phyloP scores from a whole-genome alignment of 2,888 invertebrate genomes.

The Epiblema foenella region DNA sequence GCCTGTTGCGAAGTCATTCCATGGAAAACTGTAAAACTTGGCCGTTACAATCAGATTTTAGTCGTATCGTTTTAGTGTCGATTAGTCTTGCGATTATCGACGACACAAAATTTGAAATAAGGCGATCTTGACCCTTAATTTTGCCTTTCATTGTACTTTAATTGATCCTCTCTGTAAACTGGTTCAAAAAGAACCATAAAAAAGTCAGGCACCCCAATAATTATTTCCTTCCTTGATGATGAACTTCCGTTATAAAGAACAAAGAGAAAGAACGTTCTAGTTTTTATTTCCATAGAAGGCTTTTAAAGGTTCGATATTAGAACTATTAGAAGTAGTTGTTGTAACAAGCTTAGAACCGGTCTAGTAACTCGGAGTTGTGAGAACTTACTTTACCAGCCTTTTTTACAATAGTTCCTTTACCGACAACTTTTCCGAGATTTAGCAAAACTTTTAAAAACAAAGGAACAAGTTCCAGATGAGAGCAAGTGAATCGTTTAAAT shows the following conservation, averaged over 20 bases:
- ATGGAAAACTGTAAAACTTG: no score
- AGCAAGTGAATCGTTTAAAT: neutral
- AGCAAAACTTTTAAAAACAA: neutral
- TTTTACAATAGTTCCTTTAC: constrained; percentile 10
- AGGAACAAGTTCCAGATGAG: constrained; percentile 6
- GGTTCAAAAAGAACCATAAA: neutral
- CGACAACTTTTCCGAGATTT: constrained; percentile 15
- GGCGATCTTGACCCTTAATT: no score
- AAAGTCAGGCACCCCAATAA: neutral
- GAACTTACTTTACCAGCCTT: constrained; percentile 10
- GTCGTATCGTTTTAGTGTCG: no score
- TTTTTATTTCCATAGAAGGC: no score
- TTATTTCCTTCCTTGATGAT: neutral
- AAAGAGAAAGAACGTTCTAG: neutral
- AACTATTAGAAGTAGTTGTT: no score
- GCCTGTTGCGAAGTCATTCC: no score
- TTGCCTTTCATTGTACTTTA: no score
- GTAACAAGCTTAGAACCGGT: constrained; percentile 7
- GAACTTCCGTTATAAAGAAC: neutral
- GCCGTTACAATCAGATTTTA: no score
- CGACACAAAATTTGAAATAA: no score
- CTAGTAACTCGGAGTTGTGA: constrained; percentile 15
- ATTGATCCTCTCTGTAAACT: no score
- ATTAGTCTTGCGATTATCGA: no score
- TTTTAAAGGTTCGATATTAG: no score